phyloP scores from a whole-genome alignment of 2,113 vertebrate genomes.

The Aspidoscelis tigris region DNA sequence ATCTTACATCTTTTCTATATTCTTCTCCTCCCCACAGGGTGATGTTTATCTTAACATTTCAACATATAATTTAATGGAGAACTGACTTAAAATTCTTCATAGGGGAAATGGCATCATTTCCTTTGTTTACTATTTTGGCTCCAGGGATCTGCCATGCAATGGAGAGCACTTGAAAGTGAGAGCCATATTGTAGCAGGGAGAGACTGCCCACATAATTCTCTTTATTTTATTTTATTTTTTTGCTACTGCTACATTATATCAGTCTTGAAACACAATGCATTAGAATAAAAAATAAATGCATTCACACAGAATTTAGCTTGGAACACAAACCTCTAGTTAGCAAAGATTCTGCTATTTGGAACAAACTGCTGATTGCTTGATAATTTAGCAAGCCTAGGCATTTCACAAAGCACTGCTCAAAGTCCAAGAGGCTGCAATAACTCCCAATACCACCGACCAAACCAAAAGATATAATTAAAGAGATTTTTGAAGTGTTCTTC shows the following conservation, averaged over 20 bases:
- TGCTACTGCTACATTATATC: neutral
- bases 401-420: neutral
- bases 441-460: too few species aligned
- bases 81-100: conserved; percentile 29
- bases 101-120: conserved; percentile 34
- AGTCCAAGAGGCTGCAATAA: neutral
- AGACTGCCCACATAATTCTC: conserved; percentile 13
- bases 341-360: neutral
- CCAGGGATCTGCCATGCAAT: neutral
- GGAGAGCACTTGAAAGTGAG: neutral
- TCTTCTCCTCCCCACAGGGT: neutral
- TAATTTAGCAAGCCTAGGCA: neutral
- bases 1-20: neutral
- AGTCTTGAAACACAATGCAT: neutral
- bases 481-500: neutral
- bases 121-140: conserved; percentile 38
- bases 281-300: neutral
- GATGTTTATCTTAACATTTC: conserved; percentile 53
- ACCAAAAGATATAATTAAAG: neutral
- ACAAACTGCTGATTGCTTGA: neutral
- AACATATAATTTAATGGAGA: conserved; percentile 23
- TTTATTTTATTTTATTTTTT: neutral
- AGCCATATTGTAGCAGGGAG: conserved; percentile 11
- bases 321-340: neutral
- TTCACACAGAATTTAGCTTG: neutral